Conservation (phyloP, 2,113 vertebrate species). For the Lasiurus cinereus region DNA sequence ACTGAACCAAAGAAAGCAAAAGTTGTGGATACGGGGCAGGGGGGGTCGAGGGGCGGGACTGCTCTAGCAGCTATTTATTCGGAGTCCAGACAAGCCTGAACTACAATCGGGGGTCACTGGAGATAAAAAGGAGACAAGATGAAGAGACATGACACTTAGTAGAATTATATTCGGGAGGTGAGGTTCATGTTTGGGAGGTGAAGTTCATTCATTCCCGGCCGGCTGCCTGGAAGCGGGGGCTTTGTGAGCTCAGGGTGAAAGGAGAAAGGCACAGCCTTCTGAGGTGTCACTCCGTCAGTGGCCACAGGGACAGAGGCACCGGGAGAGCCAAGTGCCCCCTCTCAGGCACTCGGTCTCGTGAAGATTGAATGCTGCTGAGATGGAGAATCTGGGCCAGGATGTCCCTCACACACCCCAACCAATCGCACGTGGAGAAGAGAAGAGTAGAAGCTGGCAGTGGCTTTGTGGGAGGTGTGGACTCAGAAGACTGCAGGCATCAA, state of each 20-base stretch:
- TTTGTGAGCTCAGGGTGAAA: neutral
- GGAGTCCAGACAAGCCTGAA: neutral
- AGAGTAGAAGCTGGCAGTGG: neutral
- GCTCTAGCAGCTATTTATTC: neutral
- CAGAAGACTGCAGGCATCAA: neutral
- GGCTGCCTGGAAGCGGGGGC: neutral
- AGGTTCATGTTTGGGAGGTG: neutral
- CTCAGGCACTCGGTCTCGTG: neutral
- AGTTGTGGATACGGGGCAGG: neutral
- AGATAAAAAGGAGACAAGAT: neutral
- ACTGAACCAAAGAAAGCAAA: neutral
- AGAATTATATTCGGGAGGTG: neutral
- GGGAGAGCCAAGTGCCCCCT: neutral
- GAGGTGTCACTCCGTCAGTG: too few relatives aligned
- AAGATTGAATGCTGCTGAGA: neutral
- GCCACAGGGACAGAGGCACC: neutral
- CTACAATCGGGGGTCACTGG: neutral
- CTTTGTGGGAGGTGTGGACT: neutral
- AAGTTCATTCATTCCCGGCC: neutral
- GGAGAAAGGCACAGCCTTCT: neutral
- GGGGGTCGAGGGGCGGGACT: too few relatives aligned
- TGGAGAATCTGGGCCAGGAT: neutral
- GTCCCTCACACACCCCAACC: neutral
- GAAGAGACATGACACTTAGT: neutral
- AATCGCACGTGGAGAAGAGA: neutral